Percentiles rank a stretch among this genome's conserved stretches.
Evolutionary conservation across 2,797 vertebrate genomes (phyloP).

Genomic region (Typhlichthys eigenmanni): DNA sequence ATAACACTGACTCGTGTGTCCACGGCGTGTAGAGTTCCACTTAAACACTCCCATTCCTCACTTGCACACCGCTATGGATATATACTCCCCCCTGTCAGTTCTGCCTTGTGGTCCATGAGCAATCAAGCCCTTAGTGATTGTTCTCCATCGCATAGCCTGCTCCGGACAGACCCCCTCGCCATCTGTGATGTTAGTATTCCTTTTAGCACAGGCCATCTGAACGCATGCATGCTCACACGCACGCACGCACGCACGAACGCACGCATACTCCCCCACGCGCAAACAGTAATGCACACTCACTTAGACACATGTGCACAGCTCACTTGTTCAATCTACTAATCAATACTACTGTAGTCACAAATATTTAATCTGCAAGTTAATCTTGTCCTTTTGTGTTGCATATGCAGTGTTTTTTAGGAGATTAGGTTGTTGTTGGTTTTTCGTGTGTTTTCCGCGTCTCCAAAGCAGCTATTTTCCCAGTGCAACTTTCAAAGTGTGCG

Average conservation of each 20-base stretch:
- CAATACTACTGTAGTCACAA: slow-evolving; percentile 62
- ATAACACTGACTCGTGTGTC: slow-evolving; percentile 76
- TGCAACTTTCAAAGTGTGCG: slow-evolving; percentile 35
- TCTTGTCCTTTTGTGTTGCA: slow-evolving; percentile 22
- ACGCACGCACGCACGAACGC: slow-evolving; percentile 26
- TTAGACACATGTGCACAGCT: slow-evolving; percentile 47
- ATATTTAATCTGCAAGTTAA: slow-evolving; percentile 72
- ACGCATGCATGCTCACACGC: slow-evolving; percentile 22
- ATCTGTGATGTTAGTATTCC: slow-evolving; percentile 80
- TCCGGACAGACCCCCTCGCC: slow-evolving; percentile 73
- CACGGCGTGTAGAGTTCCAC: slow-evolving; percentile 65
- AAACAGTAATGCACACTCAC: slow-evolving; percentile 15
- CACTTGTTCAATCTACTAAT: slow-evolving; percentile 70
- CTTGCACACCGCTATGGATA: slow-evolving; percentile 29
- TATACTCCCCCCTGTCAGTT: slow-evolving; percentile 60
- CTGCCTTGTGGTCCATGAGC: slow-evolving; percentile 77
- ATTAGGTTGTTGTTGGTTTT: background rate
- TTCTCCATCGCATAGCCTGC: slow-evolving; percentile 73
- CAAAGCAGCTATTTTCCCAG: slow-evolving; percentile 5
- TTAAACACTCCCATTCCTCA: slow-evolving; percentile 68
- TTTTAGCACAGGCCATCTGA: slow-evolving; percentile 68
- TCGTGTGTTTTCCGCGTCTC: background rate
- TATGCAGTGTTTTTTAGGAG: background rate
- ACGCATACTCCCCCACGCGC: slow-evolving; percentile 12
- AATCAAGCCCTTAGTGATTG: slow-evolving; percentile 78